A percentile compares a stretch with the other conserved stretches of the same genome.
Evolutionary conservation across 2,888 invertebrate genomes (phyloP).

Genomic region (Dynastes tityus): DNA sequence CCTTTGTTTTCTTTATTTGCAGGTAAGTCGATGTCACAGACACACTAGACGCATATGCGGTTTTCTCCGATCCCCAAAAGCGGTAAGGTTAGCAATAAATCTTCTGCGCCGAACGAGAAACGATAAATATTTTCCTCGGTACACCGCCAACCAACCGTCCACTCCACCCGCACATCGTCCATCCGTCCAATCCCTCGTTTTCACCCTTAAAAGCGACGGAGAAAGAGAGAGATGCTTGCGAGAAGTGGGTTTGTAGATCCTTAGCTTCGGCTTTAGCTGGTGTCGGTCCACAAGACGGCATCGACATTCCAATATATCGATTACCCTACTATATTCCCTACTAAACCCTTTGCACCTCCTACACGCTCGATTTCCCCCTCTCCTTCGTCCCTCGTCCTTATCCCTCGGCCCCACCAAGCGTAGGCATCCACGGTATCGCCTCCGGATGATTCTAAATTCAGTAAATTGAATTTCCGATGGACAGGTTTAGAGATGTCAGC

Average conservation of each 20-base stretch:
- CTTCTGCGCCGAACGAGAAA: background rate
- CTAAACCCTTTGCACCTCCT: no score
- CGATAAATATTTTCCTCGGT: slow-evolving; percentile 22
- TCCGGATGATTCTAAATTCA: slow-evolving; percentile 21
- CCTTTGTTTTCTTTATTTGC: no score
- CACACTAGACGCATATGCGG: no score
- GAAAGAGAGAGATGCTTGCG: background rate
- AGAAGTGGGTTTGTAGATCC: background rate
- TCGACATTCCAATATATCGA: slow-evolving; percentile 17
- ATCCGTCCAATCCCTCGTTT: no score
- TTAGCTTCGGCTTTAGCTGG: no score
- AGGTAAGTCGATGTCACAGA: no score
- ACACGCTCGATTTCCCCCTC: no score
- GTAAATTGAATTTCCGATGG: slow-evolving; percentile 25
- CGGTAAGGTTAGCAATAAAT: slow-evolving; percentile 10
- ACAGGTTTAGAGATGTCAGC: slow-evolving; percentile 19
- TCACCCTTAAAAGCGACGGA: no score
- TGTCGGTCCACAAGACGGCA: background rate
- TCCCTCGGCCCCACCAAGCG: no score
- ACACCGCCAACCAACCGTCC: background rate
- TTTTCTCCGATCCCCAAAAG: no score
- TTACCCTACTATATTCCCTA: background rate
- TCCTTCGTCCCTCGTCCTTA: no score
- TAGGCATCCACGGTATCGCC: no score
- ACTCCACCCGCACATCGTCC: background rate